Percentiles rank a stretch among this genome's conserved stretches.
phyloP scores from a whole-genome alignment of 2,113 vertebrate genomes.

The Gavia stellata region DNA sequence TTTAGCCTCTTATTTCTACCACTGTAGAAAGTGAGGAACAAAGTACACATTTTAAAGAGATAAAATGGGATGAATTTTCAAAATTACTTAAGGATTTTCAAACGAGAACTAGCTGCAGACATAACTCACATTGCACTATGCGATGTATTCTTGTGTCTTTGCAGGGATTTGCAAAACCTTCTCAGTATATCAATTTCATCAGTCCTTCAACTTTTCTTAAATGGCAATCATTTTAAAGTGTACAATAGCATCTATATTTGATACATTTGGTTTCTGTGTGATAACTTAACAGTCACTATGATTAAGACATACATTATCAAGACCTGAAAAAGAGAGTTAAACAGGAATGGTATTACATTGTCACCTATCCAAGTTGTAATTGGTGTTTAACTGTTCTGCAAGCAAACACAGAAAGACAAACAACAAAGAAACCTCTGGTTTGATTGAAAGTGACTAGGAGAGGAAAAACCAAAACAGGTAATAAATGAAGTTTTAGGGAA shows the following conservation, averaged over 20 bases:
- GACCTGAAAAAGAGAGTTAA: neutral
- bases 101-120: neutral
- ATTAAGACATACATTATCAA: neutral
- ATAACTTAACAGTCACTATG: neutral
- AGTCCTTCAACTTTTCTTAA: neutral
- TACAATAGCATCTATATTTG: neutral
- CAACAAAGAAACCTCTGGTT: neutral
- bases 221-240: neutral
- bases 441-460: neutral
- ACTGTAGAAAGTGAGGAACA: neutral
- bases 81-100: neutral
- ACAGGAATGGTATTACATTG: neutral
- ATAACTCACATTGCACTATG: neutral
- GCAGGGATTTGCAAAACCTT: neutral
- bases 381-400: neutral
- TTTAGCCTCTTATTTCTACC: neutral
- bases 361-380: neutral
- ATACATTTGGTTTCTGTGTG: neutral
- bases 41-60: neutral
- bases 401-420: neutral
- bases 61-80: neutral
- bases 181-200: neutral
- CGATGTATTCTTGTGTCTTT: neutral
- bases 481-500: neutral
- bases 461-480: neutral